Evolutionary conservation across 2,113 vertebrate genomes (phyloP).

Genomic region (Pungitius pungitius): DNA sequence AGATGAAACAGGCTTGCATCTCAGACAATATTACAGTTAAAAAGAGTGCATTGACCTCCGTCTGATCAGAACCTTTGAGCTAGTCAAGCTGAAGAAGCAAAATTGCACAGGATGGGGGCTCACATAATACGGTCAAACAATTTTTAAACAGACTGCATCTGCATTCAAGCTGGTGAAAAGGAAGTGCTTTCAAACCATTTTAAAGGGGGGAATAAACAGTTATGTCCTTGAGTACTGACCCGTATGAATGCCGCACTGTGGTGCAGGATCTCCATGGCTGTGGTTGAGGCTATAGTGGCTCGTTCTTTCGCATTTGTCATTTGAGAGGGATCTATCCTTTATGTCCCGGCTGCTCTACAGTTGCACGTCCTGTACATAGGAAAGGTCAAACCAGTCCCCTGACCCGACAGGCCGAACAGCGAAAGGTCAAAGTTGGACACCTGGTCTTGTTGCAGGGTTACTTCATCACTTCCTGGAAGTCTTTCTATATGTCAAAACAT

Average conservation of each 20-base stretch:
- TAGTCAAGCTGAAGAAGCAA: slow-evolving; percentile 20
- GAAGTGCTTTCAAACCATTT: slow-evolving; percentile 23
- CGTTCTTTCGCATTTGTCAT: slow-evolving; percentile 27
- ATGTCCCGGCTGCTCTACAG: slow-evolving; percentile 26
- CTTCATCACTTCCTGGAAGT: slow-evolving; percentile 1
- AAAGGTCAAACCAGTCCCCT: slow-evolving; percentile 55
- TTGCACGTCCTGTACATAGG: slow-evolving; percentile 39
- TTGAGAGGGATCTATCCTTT: slow-evolving; percentile 21
- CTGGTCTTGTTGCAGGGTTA: slow-evolving; percentile 37
- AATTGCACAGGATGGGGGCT: slow-evolving; percentile 21
- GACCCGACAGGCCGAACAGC: slow-evolving; percentile 35
- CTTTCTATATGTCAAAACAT: slow-evolving; percentile 2
- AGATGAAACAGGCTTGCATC: slow-evolving; percentile 44
- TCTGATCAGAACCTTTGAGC: slow-evolving; percentile 40
- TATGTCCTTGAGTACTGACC: slow-evolving; percentile 15
- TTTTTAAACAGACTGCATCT: neutral
- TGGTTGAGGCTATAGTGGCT: neutral
- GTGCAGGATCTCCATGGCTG: slow-evolving; percentile 22
- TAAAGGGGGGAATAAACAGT: slow-evolving; percentile 9
- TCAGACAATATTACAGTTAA: slow-evolving; percentile 55
- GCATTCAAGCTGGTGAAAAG: slow-evolving; percentile 20
- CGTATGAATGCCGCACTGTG: slow-evolving; percentile 4
- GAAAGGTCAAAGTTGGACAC: slow-evolving; percentile 60
- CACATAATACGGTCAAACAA: slow-evolving; percentile 30
- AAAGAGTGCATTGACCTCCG: slow-evolving; percentile 47